Percentiles rank a stretch among this genome's conserved stretches.
phyloP scores from a whole-genome alignment of 2,797 vertebrate genomes.

The Babyrousa celebensis region DNA sequence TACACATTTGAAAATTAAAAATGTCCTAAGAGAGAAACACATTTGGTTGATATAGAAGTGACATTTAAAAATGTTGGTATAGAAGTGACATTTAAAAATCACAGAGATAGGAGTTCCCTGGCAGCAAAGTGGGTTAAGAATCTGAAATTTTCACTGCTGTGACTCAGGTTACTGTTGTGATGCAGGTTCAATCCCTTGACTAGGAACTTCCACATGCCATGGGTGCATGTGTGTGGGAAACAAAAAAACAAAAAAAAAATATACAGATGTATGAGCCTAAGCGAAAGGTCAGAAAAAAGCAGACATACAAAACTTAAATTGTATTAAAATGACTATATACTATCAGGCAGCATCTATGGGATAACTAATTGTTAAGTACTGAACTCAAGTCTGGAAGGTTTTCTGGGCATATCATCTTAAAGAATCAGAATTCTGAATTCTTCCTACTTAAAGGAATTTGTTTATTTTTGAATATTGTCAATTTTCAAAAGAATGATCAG shows the following conservation, averaged over 20 bases:
- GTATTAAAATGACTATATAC: too few species aligned
- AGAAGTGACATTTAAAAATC: background rate
- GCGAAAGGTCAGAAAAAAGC: background rate
- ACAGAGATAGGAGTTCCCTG: too few species aligned
- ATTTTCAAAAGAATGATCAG: background rate
- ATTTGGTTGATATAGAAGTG: background rate
- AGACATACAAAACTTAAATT: background rate
- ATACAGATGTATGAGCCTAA: background rate
- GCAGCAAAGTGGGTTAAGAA: too few species aligned
- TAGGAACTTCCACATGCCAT: too few species aligned
- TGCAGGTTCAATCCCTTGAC: too few species aligned
- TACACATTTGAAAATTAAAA: background rate
- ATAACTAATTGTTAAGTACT: too few species aligned
- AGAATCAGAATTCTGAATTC: background rate
- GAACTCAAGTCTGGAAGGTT: background rate
- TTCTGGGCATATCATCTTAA: background rate
- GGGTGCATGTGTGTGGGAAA: too few species aligned
- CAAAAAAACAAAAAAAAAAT: too few species aligned
- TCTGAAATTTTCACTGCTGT: too few species aligned
- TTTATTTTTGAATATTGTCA: background rate
- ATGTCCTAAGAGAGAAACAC: background rate
- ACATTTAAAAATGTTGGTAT: background rate
- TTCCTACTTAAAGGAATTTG: background rate
- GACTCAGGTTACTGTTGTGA: too few species aligned
- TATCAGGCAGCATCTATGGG: too few species aligned